Conservation (phyloP, 2,797 vertebrate genomes). For the Sebastes minor region DNA sequence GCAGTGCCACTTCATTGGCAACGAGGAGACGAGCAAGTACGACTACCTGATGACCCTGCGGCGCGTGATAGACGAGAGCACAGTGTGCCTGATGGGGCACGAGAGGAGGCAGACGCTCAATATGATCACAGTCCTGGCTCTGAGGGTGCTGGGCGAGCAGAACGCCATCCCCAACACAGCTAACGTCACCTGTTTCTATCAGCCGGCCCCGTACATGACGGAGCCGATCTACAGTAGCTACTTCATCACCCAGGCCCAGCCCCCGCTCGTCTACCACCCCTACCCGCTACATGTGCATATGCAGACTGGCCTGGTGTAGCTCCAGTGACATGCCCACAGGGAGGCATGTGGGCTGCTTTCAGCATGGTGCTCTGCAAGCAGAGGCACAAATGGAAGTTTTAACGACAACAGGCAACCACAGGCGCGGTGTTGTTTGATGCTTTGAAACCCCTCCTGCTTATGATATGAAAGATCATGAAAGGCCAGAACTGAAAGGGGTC, state of each 20-base stretch:
- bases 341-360: slow-evolving; percentile 62
- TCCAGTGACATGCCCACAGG: slow-evolving; percentile 53
- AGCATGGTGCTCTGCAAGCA: slow-evolving; percentile 64
- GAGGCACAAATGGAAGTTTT: slow-evolving; percentile 63
- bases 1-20: slow-evolving; percentile 92
- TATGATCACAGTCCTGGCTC: slow-evolving; percentile 94
- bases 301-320: slow-evolving; percentile 86
- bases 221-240: slow-evolving; percentile 91
- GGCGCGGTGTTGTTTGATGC: slow-evolving; percentile 61
- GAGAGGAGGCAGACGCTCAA: slow-evolving; percentile 94
- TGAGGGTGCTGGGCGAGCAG: slow-evolving; percentile 96
- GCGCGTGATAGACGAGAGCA: slow-evolving; percentile 93
- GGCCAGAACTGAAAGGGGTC: slow-evolving; percentile 32
- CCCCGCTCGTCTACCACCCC: slow-evolving; percentile 88
- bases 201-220: slow-evolving; percentile 91
- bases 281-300: slow-evolving; percentile 88
- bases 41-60: slow-evolving; percentile 96
- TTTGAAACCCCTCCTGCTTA: slow-evolving; percentile 68
- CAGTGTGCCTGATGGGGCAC: slow-evolving; percentile 94
- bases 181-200: slow-evolving; percentile 95
- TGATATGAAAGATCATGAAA: slow-evolving; percentile 29
- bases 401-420: slow-evolving; percentile 50
- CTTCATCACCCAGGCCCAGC: slow-evolving; percentile 88
- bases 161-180: slow-evolving; percentile 94
- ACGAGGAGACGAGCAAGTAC: slow-evolving; percentile 93